phyloP scores from a whole-genome alignment of 1,140 invertebrate genomes.

The Eumaeus atala region DNA sequence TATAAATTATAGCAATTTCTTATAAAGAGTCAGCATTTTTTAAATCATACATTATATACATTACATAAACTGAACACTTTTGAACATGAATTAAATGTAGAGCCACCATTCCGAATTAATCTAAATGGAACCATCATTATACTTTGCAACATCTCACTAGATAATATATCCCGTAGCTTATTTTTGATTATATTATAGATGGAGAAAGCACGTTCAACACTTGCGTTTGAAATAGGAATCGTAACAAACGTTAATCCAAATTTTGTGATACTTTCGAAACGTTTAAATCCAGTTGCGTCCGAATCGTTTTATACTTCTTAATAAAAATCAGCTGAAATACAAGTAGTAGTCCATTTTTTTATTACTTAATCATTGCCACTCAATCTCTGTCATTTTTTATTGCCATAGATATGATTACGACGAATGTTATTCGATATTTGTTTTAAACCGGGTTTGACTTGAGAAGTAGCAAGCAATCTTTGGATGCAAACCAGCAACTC shows the following conservation, averaged over 20 bases:
- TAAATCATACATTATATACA: too few relatives aligned
- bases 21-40: too few relatives aligned
- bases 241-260: conserved; percentile 33
- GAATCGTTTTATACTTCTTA: conserved; percentile 30
- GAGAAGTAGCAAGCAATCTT: conserved; percentile 34
- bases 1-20: too few relatives aligned
- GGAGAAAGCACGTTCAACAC: too few relatives aligned
- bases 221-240: conserved; percentile 28
- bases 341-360: conserved; percentile 24
- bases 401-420: conserved; percentile 23
- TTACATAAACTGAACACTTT: too few relatives aligned
- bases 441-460: conserved; percentile 18
- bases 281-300: conserved; percentile 33
- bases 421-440: conserved; percentile 28
- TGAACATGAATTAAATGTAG: too few relatives aligned
- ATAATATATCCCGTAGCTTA: conserved; percentile 12
- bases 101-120: too few relatives aligned
- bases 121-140: too few relatives aligned
- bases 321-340: conserved; percentile 31
- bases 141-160: conserved; percentile 7
- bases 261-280: conserved; percentile 35
- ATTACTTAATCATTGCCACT: conserved; percentile 20
- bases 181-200: too few relatives aligned
- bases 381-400: conserved; percentile 23
- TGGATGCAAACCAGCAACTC: conserved; percentile 33